Base-by-base conservation (phyloP, 2,888 invertebrate genomes). In the Noctua pronuba region DNA sequence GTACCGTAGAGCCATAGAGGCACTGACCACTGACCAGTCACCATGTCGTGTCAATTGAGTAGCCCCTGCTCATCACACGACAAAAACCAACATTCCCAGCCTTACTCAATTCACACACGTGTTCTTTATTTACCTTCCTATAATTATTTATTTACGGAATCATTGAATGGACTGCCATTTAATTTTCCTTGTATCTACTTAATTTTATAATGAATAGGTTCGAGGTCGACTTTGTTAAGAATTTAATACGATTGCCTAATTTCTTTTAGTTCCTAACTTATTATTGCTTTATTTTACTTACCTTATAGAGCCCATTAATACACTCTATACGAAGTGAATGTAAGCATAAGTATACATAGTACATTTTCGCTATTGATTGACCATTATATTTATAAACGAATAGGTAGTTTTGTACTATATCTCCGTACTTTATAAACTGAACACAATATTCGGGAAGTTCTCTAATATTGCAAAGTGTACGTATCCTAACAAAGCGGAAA, bases 151-250 rank as follows among this genome's bases (percentile, higher is more conserved):
- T 62, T 49, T 41, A 73, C 49, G 18, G 35, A 68, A n/a, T 67
- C 71, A 38, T 21, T 76, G 82, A 85, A 82, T 82, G 86, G 8
- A 71, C 28, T 31, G 16, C 64, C n/a, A 44, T 64, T 68, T 38
- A 35, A 24, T 85, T 83, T 85, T 85, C 82, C 82, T 68, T 68
- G 46, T 52, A 60, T 18, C 4, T 60, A 62, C 38, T 65, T 28
- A 60, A 38, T 62, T 55, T 13, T 38, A 52, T 75, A 38, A 66
- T 38, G 7, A 38, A 58, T 41, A 41, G 41, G 41, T 31, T 21
- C 64, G 38, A 21, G 18, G n/a, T 38, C 28, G 3, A 8, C 0
- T 21, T 74, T 46, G 46, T 41, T 8, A 58, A 28, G 6, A 65
- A 73, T 21, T 73, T 13, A 72, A 73, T 49, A 21, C 38, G 41